Evolutionary conservation across 1,140 invertebrate species (phyloP), one percentile per base, ranked within the genome.

Genomic region (Mamestra configurata): DNA sequence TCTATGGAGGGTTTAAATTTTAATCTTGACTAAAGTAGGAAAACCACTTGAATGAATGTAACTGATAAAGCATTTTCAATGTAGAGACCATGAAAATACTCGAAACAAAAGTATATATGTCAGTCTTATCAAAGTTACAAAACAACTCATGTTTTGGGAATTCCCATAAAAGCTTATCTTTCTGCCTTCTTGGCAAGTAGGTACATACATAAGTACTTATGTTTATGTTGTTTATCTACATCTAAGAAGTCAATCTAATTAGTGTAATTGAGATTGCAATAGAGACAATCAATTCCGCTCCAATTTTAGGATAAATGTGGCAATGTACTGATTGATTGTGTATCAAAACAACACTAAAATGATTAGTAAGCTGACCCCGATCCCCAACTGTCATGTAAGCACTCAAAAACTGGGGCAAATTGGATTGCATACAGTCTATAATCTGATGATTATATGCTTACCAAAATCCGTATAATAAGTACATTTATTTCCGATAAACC

Each of bases 301-400:
- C 46, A 82, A 53, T 77, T 86, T 83, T 83, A 77, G 82, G 82
- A 89, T 87, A 72, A 86, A 84, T 86, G 87, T 90, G 85, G 87
- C 85, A 89, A 89, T 81, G 46, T 78, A 84, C 18, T 73, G 51
- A 89, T 86, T 73, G 77, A 86, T 85, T 86, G 85, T 66, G 85
- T 90, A 92, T 89, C 86, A 88, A 84, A 91, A 88, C 81, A 73
- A 77, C 79, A 84, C 68, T 80, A 85, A 88, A 88, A 70, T 92
- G 89, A 89, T 92, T 90, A 88, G 89, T 92, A 89, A 94, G 88
- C 87, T 89, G 90, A 89, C 92, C 93, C 77, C 86, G 85, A 86
- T 91, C 71, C 77, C 77, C 84, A 81, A 85, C 84, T 92, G 92
- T 87, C 86, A 82, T 89, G 86, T 90, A 89, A 90, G 88, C 89